Evolutionary conservation across 2,888 invertebrate species (phyloP), one percentile per base, ranked within the genome.

Genomic region (Periphyllus acericola): DNA sequence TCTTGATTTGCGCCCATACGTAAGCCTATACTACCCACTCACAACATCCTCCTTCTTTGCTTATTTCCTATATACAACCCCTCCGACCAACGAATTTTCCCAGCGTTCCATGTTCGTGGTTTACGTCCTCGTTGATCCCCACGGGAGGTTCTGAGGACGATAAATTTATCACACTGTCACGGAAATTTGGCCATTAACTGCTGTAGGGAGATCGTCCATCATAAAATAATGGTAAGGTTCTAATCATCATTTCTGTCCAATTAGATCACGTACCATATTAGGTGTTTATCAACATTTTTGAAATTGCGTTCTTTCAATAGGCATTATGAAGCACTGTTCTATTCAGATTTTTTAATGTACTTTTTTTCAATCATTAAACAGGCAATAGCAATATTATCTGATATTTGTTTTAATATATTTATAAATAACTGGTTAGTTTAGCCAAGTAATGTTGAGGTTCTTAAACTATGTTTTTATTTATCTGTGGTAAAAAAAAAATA

Each of bases 91-190:
- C 29, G 34, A 79, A 78, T 79, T 78, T 85, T 71, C 78, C 68
- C 71, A 29, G 34, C 71, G 40, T 60, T 40, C 17, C 81, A 32
- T 75, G 74, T 81, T 74, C 25, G 34, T n/a, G 60, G 80, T 66
- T 87, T 40, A 74, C 74, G 66, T 46, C 32, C 29, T 72, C 19
- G 66, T 21, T 19, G 60, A 60, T 75, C 32, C 81, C 74, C 72
- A 36, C 40, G 74, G 74, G 74, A 81, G 46, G 60, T 60, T 71
- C 32, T 34, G 32, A 55, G n/a, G 19, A 74, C n/a, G 74, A 87
- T 87, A 74, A 74, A 87, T 74, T 86, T 74, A 81, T 87, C 81
- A 60, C 55, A 72, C 60, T 79, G 80, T 66, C 81, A 40, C 34
- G 74, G 9, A 72, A 86, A 74, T 87, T 87, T 75, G 60, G 25